Percentiles rank a stretch among this genome's conserved stretches.
Conservation (phyloP, 1,140 invertebrate species). For the Littorina saxatilis region DNA sequence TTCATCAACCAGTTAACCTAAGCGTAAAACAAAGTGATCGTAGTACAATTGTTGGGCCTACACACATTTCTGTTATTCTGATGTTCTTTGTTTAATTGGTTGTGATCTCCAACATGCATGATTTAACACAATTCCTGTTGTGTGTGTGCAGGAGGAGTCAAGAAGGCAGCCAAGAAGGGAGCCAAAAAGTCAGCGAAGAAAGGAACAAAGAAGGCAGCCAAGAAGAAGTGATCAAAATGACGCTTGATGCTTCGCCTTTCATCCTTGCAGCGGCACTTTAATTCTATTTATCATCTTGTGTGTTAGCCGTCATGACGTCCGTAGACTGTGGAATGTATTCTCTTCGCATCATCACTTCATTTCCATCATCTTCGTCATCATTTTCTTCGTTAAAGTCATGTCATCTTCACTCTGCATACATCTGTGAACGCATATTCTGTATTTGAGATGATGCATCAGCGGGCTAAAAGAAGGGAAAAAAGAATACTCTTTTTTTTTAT, state of each 20-base stretch:
- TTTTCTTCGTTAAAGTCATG: neutral
- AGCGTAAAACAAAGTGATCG: too few species aligned
- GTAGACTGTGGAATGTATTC: conserved; percentile 31
- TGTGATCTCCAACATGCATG: too few species aligned
- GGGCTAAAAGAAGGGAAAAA: too few species aligned
- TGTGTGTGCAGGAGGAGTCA: conserved; percentile 27
- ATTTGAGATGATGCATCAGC: too few species aligned
- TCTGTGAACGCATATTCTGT: too few species aligned
- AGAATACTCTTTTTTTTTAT: too few species aligned
- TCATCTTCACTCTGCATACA: neutral
- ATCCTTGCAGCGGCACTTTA: neutral
- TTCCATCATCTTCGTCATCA: neutral
- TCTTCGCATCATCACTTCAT: neutral
- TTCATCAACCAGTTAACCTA: too few species aligned
- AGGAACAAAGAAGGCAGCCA: conserved; percentile 34
- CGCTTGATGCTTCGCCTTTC: neutral
- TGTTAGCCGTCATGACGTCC: conserved; percentile 14
- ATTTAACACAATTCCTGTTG: too few species aligned
- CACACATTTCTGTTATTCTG: too few species aligned
- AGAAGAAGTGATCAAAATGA: conserved; percentile 17
- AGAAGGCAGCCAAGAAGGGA: conserved; percentile 39
- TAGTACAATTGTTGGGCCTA: too few species aligned
- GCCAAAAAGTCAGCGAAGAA: conserved; percentile 31
- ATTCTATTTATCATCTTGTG: conserved; percentile 5
- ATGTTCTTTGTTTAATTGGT: too few species aligned